Evolutionary conservation across 2,113 vertebrate genomes (phyloP), one percentile per base, ranked within the genome.

Genomic region (Serilophus lunatus): DNA sequence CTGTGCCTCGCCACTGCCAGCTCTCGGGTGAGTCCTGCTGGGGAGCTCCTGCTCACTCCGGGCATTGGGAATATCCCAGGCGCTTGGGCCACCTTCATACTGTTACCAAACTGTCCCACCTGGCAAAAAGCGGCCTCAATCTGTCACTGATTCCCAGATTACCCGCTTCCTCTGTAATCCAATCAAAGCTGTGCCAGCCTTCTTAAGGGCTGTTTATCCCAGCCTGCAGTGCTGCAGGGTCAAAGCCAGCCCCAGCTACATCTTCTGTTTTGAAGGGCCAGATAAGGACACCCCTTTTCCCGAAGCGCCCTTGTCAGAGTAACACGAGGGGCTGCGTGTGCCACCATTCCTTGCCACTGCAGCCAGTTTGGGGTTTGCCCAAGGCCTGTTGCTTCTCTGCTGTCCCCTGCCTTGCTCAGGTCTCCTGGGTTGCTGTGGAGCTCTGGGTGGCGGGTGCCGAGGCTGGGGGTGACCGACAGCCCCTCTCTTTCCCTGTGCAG

Each of bases 1-100:
- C 97, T 1, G 98, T 99, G 69, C 99, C 99, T 77, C 98, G 99
- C 93, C 98, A 98, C 96, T 99, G 99, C 97, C 98, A 98, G 38
- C 98, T 98, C 90, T 97, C 98, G 3, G 99, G 99, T 99, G 95
- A 97, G 97, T 86, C 31, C 61, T 71, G 8, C 81, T 44, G 38
- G 40, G 33, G 42, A 18, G 38, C 26, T 75, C 22, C 47, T 2
- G 1, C 20, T 63, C 14, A 2, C 35, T 29, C 10, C 35, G 44
- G 68, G 68, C 12, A 14, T 51, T 0, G 1, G 31, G n/a, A 78
- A 17, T 71, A 10, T 57, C 69, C 47, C 53, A 22, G 81, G 24
- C 2, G 0, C 0, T 0, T 40, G 56, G 74, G 82, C 40, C 25
- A 3, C 49, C 45, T 76, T 42, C 63, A 35, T 65, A 45, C 45